Base-by-base conservation (phyloP, 2,797 vertebrate species). In the Dicrostonyx torquatus region DNA sequence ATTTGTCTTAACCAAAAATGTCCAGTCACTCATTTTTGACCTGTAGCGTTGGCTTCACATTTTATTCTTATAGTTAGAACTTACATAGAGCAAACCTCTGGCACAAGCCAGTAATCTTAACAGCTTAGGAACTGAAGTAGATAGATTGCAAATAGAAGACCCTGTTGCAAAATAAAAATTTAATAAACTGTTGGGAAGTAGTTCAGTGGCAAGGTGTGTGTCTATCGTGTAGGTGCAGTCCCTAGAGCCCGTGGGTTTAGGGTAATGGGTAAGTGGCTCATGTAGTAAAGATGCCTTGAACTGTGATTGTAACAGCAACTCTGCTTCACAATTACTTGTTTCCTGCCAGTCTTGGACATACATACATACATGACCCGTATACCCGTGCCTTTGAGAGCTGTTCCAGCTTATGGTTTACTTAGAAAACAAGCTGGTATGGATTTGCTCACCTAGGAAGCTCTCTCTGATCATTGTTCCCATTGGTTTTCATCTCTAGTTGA, bases 271-370 rank as follows among this genome's bases (percentile, higher is more conserved):
- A 78, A 86, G n/a, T 73, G 60, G 43, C 60, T 90, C 66, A 50
- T 90, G 77, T 34, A 62, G 40, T 95, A 78, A 89, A 75, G 29
- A 53, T 91, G 11, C 22, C 82, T 89, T 93, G 58, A 96, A 88
- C 75, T 82, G 9, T 77, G 60, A 20, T 68, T 68, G 1, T 77
- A 78, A 77, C 13, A 84, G 17, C 31, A 64, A 24, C 24, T 88
- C 89, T 93, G 73, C 50, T 89, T 93, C 64, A 91, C 79, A 80
- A 77, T 92, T 68, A 60, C 50, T 94, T 76, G 40, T 73, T 93
- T 94, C 29, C 60, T 92, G 22, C 18, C 24, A 92, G n/a, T 48
- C 26, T 75, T 34, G 17, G 60, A 73, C 89, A 66, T 8, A 66
- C 11, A 34, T 24, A 43, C 11, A 58, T 58, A 2, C 11, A 58